Conservation (phyloP, 1,140 invertebrate species). For the Camponotus vicinus region DNA sequence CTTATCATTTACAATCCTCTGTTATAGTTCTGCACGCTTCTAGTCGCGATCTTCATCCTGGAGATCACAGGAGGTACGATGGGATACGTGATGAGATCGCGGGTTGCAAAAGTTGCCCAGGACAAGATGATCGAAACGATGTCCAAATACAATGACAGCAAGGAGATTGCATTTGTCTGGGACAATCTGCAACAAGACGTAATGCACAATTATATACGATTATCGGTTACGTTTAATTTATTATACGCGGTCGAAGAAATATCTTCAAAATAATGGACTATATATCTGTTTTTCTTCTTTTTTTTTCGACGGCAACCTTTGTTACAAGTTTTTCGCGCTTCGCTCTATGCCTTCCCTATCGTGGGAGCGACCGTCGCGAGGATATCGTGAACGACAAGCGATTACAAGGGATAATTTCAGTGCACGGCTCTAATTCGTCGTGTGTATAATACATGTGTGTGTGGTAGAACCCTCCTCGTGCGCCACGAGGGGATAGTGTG, state of each 20-base stretch:
- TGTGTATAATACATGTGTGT: slow-evolving; percentile 42
- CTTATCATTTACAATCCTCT: not conserved
- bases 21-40: slow-evolving; percentile 91
- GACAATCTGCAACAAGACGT: slow-evolving; percentile 89
- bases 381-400: slow-evolving; percentile 41
- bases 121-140: slow-evolving; percentile 86
- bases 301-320: not conserved
- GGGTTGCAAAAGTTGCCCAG: slow-evolving; percentile 86
- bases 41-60: slow-evolving; percentile 91
- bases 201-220: slow-evolving; percentile 40
- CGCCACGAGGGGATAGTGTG: slow-evolving; percentile 10
- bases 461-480: slow-evolving; percentile 16
- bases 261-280: not conserved
- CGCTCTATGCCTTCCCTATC: slow-evolving; percentile 12
- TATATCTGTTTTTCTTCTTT: not conserved
- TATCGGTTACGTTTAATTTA: not conserved
- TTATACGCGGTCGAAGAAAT: not conserved
- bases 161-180: slow-evolving; percentile 87
- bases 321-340: slow-evolving; percentile 17
- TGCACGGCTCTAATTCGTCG: slow-evolving; percentile 38
- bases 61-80: slow-evolving; percentile 94
- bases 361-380: slow-evolving; percentile 42
- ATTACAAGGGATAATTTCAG: slow-evolving; percentile 56
- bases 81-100: slow-evolving; percentile 90
- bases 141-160: slow-evolving; percentile 83